Evolutionary conservation across 2,888 invertebrate species (phyloP).

Genomic region (Calephelis perditalis): DNA sequence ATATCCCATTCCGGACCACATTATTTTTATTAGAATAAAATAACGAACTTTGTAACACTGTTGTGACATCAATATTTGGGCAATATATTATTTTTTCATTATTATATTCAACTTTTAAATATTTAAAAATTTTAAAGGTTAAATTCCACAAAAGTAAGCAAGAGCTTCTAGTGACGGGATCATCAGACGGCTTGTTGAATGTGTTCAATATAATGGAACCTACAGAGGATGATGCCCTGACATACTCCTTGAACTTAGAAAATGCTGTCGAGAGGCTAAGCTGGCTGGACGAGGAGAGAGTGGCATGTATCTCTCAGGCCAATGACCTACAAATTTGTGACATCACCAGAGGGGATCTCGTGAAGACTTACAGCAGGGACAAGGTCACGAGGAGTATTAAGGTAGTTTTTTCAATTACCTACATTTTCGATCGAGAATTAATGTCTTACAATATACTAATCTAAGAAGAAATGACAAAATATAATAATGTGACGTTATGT

Average conservation of each 20-base stretch:
- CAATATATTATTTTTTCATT: too few species aligned
- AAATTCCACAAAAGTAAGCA: conserved; percentile 84
- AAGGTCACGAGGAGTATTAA: conserved; percentile 78
- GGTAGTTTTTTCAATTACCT: conserved; percentile 40
- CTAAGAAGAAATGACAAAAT: too few species aligned
- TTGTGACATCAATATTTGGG: too few species aligned
- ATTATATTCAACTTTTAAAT: too few species aligned
- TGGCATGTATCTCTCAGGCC: conserved; percentile 84
- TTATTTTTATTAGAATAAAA: too few species aligned
- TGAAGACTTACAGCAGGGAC: conserved; percentile 75
- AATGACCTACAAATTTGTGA: conserved; percentile 84
- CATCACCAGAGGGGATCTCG: conserved; percentile 78
- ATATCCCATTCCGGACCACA: too few species aligned
- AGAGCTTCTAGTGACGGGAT: conserved; percentile 84
- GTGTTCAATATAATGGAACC: conserved; percentile 86
- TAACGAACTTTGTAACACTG: too few species aligned
- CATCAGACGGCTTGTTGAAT: conserved; percentile 91
- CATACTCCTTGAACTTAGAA: conserved; percentile 86
- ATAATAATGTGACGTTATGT: neutral
- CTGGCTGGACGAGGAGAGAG: conserved; percentile 68
- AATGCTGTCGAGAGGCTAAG: conserved; percentile 83
- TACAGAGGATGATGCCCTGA: conserved; percentile 88
- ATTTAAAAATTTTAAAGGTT: conserved; percentile 57
- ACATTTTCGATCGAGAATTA: too few species aligned
- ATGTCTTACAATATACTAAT: too few species aligned